These are phyloP conservation scores for Oedothorax gibbosus DNA, from an alignment of 1,140 invertebrate genomes.

Conservation along the genomic window DNA sequence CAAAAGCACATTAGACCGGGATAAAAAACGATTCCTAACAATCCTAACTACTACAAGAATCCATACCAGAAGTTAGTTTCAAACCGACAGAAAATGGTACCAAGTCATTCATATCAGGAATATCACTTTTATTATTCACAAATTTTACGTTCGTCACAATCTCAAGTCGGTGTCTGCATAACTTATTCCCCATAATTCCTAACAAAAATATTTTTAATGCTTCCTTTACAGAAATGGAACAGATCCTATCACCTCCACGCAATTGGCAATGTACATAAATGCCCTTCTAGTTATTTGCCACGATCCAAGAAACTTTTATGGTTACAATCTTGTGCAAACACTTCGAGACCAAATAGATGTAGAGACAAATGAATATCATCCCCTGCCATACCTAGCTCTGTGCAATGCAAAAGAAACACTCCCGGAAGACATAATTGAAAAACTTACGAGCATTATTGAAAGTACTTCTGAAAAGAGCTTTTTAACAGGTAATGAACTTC, in stretches of 20 bases:
- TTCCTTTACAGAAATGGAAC: slow-evolving; percentile 9
- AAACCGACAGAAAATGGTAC: too few species aligned
- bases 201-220: too few species aligned
- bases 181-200: too few species aligned
- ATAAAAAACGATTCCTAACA: too few species aligned
- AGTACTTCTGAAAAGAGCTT: slow-evolving; percentile 5
- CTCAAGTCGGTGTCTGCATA: too few species aligned
- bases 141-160: too few species aligned
- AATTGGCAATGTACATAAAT: slow-evolving; percentile 12
- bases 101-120: too few species aligned
- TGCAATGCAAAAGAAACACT: not conserved
- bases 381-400: not conserved
- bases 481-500: not conserved
- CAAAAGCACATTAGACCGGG: too few species aligned
- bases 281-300: slow-evolving; percentile 3
- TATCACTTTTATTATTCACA: too few species aligned
- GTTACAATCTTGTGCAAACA: not conserved
- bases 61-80: too few species aligned
- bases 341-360: not conserved
- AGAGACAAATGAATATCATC: not conserved
- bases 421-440: not conserved
- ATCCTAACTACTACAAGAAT: too few species aligned
- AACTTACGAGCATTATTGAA: not conserved
- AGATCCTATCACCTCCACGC: not conserved
- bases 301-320: slow-evolving; percentile 9